Evolutionary conservation across 2,113 vertebrate species (phyloP).

Genomic region (Sorex fumeus): DNA sequence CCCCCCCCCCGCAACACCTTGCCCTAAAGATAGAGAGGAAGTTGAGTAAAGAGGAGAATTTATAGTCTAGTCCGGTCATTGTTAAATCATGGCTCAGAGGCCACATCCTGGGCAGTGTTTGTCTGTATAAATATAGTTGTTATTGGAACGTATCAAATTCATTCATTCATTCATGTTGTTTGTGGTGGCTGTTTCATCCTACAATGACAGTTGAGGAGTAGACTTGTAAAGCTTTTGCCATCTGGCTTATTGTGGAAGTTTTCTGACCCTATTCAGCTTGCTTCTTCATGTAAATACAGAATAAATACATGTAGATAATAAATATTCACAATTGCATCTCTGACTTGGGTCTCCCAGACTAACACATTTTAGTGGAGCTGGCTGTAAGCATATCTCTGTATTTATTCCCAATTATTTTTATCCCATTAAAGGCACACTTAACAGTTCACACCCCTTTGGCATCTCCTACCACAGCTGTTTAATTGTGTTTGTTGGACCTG

Average conservation of each 20-base stretch:
- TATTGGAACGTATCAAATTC: not conserved
- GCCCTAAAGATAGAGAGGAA: not conserved
- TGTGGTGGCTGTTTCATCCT: not conserved
- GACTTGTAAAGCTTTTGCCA: not conserved
- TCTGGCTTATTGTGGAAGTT: slow-evolving; percentile 27
- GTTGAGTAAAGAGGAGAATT: not conserved
- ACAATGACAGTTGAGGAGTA: not conserved
- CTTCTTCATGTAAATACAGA: slow-evolving; percentile 30
- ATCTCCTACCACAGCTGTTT: not conserved
- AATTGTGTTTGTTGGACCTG: no score
- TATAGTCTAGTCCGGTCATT: not conserved
- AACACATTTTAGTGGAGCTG: slow-evolving; percentile 28
- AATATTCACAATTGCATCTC: not conserved
- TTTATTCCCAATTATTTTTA: slow-evolving; percentile 26
- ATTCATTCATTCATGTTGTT: not conserved
- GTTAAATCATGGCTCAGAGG: not conserved
- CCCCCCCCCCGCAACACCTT: not conserved
- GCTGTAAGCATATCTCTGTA: not conserved
- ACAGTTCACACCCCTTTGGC: not conserved
- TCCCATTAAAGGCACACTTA: slow-evolving; percentile 7
- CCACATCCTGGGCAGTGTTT: not conserved
- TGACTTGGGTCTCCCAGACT: not conserved
- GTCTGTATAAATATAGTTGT: slow-evolving; percentile 23
- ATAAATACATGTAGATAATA: not conserved
- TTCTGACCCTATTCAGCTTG: not conserved